These are phyloP conservation scores for Trypoxylus dichotomus DNA, from an alignment of 1,140 invertebrate species.

Conservation along the genomic window DNA sequence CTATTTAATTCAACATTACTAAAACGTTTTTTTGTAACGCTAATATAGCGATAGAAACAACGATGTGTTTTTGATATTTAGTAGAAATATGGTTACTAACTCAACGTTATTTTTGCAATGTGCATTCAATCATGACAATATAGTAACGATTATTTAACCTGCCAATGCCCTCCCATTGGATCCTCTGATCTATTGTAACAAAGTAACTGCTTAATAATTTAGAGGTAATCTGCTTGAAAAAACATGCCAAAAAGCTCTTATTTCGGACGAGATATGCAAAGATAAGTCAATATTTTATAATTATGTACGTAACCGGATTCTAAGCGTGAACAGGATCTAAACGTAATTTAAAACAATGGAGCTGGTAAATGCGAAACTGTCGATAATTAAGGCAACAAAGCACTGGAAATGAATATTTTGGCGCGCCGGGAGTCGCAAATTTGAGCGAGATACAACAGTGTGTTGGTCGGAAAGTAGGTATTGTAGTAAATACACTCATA, in stretches of 20 bases:
- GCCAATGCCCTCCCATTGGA: no score
- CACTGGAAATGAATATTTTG: neutral
- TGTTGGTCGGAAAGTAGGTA: neutral
- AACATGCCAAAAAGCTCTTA: neutral
- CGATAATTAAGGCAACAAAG: neutral
- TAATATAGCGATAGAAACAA: no score
- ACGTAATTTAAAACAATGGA: slow-evolving; percentile 15
- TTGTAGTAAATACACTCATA: neutral
- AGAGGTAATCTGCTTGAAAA: no score
- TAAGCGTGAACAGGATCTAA: slow-evolving; percentile 17
- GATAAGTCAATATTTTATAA: neutral
- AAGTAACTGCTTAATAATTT: no score
- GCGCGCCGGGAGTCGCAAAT: neutral
- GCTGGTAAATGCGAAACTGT: neutral
- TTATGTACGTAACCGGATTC: neutral
- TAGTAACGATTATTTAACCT: no score
- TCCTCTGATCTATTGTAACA: no score
- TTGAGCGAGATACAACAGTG: neutral
- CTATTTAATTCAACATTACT: no score
- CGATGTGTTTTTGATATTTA: no score
- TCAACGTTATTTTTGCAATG: no score
- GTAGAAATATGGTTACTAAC: no score
- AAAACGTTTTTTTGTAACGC: no score
- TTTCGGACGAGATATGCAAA: neutral
- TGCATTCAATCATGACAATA: no score